These are phyloP conservation scores for Pyrrhosoma nymphula DNA, from an alignment of 2,888 invertebrate genomes.

Conservation along the genomic window DNA sequence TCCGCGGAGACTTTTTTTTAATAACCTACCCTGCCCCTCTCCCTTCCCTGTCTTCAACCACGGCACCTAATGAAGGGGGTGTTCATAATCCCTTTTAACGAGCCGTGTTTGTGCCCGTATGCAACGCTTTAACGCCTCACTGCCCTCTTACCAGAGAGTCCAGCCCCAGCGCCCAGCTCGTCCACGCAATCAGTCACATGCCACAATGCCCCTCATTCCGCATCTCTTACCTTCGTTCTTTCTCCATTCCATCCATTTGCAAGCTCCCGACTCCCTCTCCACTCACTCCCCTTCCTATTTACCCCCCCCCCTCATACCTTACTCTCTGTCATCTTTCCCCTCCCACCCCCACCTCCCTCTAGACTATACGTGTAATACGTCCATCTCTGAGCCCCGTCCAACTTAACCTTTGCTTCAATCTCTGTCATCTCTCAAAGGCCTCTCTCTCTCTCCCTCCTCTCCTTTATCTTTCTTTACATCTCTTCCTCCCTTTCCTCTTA, in stretches of 20 bases:
- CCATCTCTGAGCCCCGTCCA: constrained; percentile 48
- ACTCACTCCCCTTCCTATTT: no score
- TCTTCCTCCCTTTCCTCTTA: background rate
- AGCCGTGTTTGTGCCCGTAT: background rate
- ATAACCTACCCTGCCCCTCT: background rate
- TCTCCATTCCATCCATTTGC: background rate
- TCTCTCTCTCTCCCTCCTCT: background rate
- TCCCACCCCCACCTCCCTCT: background rate
- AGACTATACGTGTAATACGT: constrained; percentile 33
- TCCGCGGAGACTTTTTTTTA: background rate
- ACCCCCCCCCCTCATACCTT: background rate
- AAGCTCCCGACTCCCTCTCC: background rate
- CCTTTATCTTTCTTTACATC: background rate
- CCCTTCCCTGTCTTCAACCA: no score
- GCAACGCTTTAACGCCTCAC: constrained; percentile 7
- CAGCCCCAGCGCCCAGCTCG: background rate
- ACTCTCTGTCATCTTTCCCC: background rate
- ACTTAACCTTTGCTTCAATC: constrained; percentile 61
- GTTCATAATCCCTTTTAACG: background rate
- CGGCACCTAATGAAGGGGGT: background rate
- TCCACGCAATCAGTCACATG: constrained; percentile 49
- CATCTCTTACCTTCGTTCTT: background rate
- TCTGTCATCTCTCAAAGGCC: constrained; percentile 52
- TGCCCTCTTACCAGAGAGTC: background rate
- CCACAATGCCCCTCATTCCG: constrained; percentile 33